These are phyloP conservation scores for Patella ulyssiponensis DNA, from an alignment of 2,888 invertebrate species.

Conservation along the genomic window DNA sequence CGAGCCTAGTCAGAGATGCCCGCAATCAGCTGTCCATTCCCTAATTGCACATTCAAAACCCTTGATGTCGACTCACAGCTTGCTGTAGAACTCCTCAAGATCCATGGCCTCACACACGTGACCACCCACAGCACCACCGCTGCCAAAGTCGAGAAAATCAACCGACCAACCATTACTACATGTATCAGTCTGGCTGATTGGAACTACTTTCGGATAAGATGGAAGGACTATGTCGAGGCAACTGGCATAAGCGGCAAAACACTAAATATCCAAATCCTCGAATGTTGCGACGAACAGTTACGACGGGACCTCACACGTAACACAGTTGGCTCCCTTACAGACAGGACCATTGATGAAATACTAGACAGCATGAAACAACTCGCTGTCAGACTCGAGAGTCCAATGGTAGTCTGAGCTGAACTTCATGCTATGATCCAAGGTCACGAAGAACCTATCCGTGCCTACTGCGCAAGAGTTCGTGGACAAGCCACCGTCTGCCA, in stretches of 20 bases:
- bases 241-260: neutral
- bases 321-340: neutral
- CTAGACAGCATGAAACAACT: neutral
- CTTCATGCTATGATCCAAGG: conserved; percentile 29
- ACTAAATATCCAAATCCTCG: neutral
- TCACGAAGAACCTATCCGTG: conserved; percentile 40
- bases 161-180: neutral
- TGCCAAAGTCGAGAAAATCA: neutral
- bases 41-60: neutral
- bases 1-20: neutral
- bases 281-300: neutral
- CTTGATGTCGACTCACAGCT: neutral
- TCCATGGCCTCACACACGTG: neutral
- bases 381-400: neutral
- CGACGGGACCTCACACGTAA: neutral
- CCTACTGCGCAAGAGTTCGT: conserved; percentile 39
- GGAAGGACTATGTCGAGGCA: neutral
- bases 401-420: neutral
- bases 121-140: neutral
- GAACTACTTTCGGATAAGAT: neutral
- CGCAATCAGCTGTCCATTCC: neutral
- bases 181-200: neutral
- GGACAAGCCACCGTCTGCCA: conserved; percentile 48
- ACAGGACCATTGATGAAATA: neutral
- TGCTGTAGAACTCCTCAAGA: neutral